Evolutionary conservation across 2,797 vertebrate species (phyloP).

Genomic region (Cyclura pinguis): DNA sequence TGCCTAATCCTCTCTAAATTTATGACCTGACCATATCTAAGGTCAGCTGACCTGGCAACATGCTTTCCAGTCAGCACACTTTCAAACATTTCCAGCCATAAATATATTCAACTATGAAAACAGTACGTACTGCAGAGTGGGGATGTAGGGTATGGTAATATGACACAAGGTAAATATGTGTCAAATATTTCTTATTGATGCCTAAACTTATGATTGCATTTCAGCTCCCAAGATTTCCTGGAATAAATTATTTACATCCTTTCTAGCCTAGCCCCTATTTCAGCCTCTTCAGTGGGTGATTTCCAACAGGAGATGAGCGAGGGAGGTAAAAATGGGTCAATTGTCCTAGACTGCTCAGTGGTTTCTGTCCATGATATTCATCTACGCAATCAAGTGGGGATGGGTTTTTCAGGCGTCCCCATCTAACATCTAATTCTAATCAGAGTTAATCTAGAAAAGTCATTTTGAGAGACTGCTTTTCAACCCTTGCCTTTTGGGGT

Average conservation of each 20-base stretch:
- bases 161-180: not conserved
- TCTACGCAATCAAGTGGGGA: not conserved
- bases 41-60: too few relatives aligned
- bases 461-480: not conserved
- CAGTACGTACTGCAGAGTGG: too few relatives aligned
- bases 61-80: too few relatives aligned
- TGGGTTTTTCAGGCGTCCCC: too few relatives aligned
- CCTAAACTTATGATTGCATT: not conserved
- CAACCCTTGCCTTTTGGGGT: not conserved
- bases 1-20: too few relatives aligned
- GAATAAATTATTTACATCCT: not conserved
- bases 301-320: not conserved
- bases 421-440: too few relatives aligned
- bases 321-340: not conserved
- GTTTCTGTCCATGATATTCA: not conserved
- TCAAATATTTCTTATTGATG: not conserved
- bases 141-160: too few relatives aligned
- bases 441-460: not conserved
- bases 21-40: too few relatives aligned
- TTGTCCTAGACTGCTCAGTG: not conserved
- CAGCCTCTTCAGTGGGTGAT: not conserved
- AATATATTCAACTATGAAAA: too few relatives aligned
- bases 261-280: not conserved
- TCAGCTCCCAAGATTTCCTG: not conserved
- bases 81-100: too few relatives aligned